Conservation (phyloP, 2,888 invertebrate species). For the Tetragonula carbonaria region DNA sequence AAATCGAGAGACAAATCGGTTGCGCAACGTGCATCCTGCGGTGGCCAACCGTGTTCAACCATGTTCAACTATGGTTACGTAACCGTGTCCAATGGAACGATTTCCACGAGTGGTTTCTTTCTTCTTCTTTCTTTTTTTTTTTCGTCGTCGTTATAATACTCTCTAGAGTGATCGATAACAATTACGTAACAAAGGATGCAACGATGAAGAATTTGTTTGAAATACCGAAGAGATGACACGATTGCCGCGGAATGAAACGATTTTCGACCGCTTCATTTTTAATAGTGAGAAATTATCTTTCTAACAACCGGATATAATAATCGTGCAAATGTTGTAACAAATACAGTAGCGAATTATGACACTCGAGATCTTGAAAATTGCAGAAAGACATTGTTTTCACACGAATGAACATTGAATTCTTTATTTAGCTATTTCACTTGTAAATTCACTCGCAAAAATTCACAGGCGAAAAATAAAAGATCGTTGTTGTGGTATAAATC, state of each 20-base stretch:
- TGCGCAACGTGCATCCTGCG: slow-evolving; percentile 38
- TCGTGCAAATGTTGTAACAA: too few relatives aligned
- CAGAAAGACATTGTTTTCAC: too few relatives aligned
- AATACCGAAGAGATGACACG: too few relatives aligned
- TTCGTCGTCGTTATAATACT: neutral
- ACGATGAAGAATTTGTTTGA: neutral
- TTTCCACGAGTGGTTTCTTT: slow-evolving; percentile 19
- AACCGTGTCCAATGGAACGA: slow-evolving; percentile 26
- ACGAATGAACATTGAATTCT: too few relatives aligned
- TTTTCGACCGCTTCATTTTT: neutral
- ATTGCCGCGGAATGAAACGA: neutral
- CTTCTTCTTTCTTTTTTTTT: neutral
- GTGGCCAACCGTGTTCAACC: slow-evolving; percentile 13
- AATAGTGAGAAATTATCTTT: too few relatives aligned
- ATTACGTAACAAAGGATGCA: slow-evolving; percentile 53
- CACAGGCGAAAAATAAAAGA: too few relatives aligned
- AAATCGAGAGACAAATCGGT: slow-evolving; percentile 5
- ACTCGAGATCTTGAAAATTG: too few relatives aligned
- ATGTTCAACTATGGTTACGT: slow-evolving; percentile 30
- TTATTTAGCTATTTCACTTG: too few relatives aligned
- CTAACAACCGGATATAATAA: too few relatives aligned
- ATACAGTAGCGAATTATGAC: too few relatives aligned
- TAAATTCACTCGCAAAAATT: too few relatives aligned
- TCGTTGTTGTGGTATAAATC: too few relatives aligned
- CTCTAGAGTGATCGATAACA: slow-evolving; percentile 27